Conservation (phyloP, 2,797 vertebrate genomes). For the Peromyscus aztecus region DNA sequence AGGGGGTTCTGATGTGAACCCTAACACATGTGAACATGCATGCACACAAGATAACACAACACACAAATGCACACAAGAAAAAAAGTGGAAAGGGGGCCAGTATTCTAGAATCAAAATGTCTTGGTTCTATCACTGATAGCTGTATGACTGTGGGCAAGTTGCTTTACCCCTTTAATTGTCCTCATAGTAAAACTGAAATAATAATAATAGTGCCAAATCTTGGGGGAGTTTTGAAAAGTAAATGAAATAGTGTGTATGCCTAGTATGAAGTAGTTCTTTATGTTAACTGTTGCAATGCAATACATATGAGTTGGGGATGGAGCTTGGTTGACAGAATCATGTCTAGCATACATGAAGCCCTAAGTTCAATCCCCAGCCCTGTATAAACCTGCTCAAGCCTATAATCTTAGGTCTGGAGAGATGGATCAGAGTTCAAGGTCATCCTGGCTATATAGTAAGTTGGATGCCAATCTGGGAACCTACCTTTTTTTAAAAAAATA, state of each 20-base stretch:
- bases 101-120: background rate
- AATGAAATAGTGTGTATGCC: slow-evolving; percentile 42
- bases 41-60: background rate
- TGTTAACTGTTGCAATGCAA: background rate
- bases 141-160: slow-evolving; percentile 32
- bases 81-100: background rate
- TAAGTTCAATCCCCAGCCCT: background rate
- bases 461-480: background rate
- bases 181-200: slow-evolving; percentile 55
- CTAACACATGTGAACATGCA: background rate
- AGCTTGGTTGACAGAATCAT: background rate
- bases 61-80: background rate
- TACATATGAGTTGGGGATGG: background rate
- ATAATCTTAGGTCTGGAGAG: too few relatives aligned
- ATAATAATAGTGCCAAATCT: slow-evolving; percentile 17
- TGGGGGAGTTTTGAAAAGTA: slow-evolving; percentile 56
- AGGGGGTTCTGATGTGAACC: background rate
- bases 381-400: background rate
- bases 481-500: background rate
- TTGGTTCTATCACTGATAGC: background rate
- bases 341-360: background rate
- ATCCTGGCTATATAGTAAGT: background rate
- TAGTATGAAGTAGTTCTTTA: slow-evolving; percentile 42
- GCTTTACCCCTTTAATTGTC: slow-evolving; percentile 41
- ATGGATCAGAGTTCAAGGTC: background rate